Evolutionary conservation across 1,140 invertebrate species (phyloP).

Genomic region (Eriosoma lanigerum): DNA sequence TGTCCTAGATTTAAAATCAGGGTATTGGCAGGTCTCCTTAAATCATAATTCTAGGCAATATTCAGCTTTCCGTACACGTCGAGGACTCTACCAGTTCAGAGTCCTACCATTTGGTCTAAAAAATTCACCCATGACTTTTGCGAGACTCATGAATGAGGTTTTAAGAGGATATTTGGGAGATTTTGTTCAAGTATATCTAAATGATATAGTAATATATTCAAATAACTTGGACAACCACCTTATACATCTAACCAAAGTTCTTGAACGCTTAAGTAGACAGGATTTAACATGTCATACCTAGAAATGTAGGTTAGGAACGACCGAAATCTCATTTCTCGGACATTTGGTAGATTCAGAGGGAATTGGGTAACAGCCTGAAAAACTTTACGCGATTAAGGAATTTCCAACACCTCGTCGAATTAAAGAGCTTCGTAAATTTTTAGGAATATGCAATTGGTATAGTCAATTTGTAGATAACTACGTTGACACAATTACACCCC

Average conservation of each 20-base stretch:
- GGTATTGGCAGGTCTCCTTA: conserved; percentile 55
- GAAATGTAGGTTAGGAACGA: conserved; percentile 56
- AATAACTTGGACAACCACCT: not conserved
- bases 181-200: conserved; percentile 20
- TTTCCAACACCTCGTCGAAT: conserved; percentile 57
- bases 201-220: conserved; percentile 23
- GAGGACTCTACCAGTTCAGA: conserved; percentile 59
- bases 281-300: conserved; percentile 50
- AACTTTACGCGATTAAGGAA: conserved; percentile 57
- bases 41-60: conserved; percentile 57
- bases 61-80: conserved; percentile 59
- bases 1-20: not conserved
- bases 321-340: conserved; percentile 58
- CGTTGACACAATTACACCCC: too few species aligned
- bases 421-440: conserved; percentile 57
- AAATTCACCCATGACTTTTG: conserved; percentile 59
- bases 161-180: not conserved
- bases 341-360: conserved; percentile 57
- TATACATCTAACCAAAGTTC: not conserved
- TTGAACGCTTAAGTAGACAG: conserved; percentile 14
- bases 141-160: conserved; percentile 56
- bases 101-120: conserved; percentile 60
- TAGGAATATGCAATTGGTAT: conserved; percentile 54
- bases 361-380: conserved; percentile 57
- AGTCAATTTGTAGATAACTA: conserved; percentile 3